Evolutionary conservation across 2,888 invertebrate species (phyloP).

Genomic region (Meloe dianella): DNA sequence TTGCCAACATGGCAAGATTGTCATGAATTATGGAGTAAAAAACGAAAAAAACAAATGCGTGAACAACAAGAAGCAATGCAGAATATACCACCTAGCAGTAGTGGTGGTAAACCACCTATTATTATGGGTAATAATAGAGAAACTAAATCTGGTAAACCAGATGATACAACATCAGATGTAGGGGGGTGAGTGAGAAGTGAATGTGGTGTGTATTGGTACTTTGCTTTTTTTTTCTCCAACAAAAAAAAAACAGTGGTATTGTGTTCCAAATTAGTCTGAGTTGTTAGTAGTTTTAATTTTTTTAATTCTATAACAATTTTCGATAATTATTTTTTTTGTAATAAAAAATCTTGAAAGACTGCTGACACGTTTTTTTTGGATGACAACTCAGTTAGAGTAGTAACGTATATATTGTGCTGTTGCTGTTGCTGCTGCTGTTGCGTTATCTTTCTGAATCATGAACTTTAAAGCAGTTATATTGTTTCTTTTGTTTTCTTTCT

Average conservation of each 20-base stretch:
- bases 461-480: background rate
- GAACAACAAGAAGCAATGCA: slow-evolving; percentile 70
- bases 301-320: no score
- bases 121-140: slow-evolving; percentile 38
- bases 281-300: slow-evolving; percentile 34
- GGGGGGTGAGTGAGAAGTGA: slow-evolving; percentile 69
- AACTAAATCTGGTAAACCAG: slow-evolving; percentile 51
- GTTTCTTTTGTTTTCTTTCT: no score
- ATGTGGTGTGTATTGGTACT: slow-evolving; percentile 3
- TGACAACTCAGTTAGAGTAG: background rate
- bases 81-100: slow-evolving; percentile 53
- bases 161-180: slow-evolving; percentile 61
- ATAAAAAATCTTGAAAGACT: background rate
- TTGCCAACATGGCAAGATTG: slow-evolving; percentile 98
- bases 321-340: background rate
- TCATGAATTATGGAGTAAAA: slow-evolving; percentile 99
- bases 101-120: slow-evolving; percentile 40
- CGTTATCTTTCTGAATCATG: background rate
- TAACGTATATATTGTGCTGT: background rate
- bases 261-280: slow-evolving; percentile 37
- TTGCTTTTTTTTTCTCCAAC: slow-evolving; percentile 1
- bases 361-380: background rate
- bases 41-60: slow-evolving; percentile 82
- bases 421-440: background rate
- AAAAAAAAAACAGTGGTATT: slow-evolving; percentile 31